Conservation (phyloP, 2,888 invertebrate species). For the Litoditis marina region DNA sequence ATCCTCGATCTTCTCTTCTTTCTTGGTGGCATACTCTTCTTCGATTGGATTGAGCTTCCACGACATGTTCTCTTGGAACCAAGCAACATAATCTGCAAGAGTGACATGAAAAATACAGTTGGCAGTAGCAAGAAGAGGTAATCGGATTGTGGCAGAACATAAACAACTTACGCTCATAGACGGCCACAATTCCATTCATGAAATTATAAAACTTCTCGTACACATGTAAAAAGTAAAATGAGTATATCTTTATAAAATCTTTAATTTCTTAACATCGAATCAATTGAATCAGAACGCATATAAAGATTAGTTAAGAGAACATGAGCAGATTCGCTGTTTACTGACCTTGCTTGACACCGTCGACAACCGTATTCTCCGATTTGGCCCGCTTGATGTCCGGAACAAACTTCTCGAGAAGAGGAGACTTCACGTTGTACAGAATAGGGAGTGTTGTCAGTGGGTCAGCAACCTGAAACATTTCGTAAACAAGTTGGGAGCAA, state of each 20-base stretch:
- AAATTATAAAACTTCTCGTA: neutral
- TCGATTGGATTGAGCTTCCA: constrained; percentile 54
- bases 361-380: constrained; percentile 28
- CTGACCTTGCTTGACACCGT: constrained; percentile 26
- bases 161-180: too few relatives aligned
- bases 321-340: neutral
- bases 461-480: constrained; percentile 16
- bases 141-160: neutral
- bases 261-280: too few relatives aligned
- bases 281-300: too few relatives aligned
- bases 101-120: too few relatives aligned
- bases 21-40: constrained; percentile 42
- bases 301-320: too few relatives aligned
- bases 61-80: constrained; percentile 29
- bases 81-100: constrained; percentile 37
- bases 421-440: constrained; percentile 42
- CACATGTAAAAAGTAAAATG: too few relatives aligned
- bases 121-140: too few relatives aligned
- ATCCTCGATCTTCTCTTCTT: constrained; percentile 46
- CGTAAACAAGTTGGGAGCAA: too few relatives aligned
- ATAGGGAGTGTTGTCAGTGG: constrained; percentile 35
- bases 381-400: constrained; percentile 39
- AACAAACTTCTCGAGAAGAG: constrained; percentile 44
- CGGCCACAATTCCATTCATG: too few relatives aligned
- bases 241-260: too few relatives aligned